Evolutionary conservation across 2,888 invertebrate genomes (phyloP).

Genomic region (Germaria angustata): DNA sequence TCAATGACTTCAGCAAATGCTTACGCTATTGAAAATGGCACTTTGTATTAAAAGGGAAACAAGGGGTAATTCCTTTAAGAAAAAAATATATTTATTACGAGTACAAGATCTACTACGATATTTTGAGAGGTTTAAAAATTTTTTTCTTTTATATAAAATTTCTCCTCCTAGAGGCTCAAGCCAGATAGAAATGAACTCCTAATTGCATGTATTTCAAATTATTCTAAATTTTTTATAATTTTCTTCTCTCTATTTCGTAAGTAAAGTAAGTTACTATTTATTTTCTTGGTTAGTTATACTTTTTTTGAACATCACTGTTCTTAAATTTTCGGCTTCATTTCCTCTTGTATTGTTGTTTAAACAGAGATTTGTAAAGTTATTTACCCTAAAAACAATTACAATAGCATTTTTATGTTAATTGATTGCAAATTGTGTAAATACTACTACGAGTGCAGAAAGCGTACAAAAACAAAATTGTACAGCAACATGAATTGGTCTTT

Average conservation of each 20-base stretch:
- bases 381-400: conserved; percentile 52
- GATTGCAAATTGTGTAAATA: conserved; percentile 80
- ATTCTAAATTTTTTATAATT: background rate
- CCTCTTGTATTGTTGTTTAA: conserved; percentile 13
- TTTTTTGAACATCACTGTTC: background rate
- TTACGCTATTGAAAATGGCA: too few relatives aligned
- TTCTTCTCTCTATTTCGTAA: too few relatives aligned
- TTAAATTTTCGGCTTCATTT: conserved; percentile 5
- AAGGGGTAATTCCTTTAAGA: too few relatives aligned
- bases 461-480: background rate
- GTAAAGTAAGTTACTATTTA: background rate
- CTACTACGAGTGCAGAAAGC: background rate
- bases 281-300: background rate
- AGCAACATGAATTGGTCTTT: background rate
- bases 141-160: too few relatives aligned
- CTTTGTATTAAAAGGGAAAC: too few relatives aligned
- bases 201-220: too few relatives aligned
- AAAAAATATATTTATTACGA: too few relatives aligned
- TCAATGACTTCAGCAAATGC: too few relatives aligned
- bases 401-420: conserved; percentile 71
- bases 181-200: background rate
- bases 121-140: too few relatives aligned
- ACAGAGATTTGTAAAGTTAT: conserved; percentile 49
- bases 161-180: too few relatives aligned
- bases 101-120: too few relatives aligned